These are phyloP conservation scores for Cosmopolites sordidus DNA, from an alignment of 2,888 invertebrate species.

Conservation along the genomic window DNA sequence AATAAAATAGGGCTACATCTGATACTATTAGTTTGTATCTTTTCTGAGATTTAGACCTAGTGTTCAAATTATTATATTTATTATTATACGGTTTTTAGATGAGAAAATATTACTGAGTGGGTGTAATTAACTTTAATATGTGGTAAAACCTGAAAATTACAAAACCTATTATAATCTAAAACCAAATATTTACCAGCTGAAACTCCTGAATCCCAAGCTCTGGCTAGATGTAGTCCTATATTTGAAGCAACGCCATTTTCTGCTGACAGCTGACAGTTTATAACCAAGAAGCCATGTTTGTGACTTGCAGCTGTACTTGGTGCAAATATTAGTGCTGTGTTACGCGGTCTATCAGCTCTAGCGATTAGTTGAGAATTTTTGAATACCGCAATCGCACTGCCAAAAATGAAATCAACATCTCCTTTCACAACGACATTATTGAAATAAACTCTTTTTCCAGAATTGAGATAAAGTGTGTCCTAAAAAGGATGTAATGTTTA, in stretches of 20 bases:
- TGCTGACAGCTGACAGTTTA: conserved; percentile 15
- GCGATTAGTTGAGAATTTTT: conserved; percentile 11
- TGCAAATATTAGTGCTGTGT: conserved; percentile 14
- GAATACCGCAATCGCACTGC: conserved; percentile 15
- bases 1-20: no score
- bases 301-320: conserved; percentile 12
- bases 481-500: no score
- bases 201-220: conserved; percentile 15
- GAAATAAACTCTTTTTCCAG: conserved; percentile 12
- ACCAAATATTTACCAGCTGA: conserved; percentile 12
- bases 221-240: conserved; percentile 11
- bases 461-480: conserved; percentile 11
- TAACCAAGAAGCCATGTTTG: conserved; percentile 15
- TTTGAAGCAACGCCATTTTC: conserved; percentile 4
- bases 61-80: no score
- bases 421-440: conserved; percentile 13
- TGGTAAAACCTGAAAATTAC: no score
- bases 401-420: conserved; percentile 23
- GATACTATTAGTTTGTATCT: no score
- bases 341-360: conserved; percentile 14
- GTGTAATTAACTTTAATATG: no score
- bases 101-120: no score
- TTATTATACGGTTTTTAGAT: no score
- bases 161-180: no score
- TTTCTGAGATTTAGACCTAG: no score